Percentiles rank a stretch among this genome's conserved stretches.
phyloP scores from a whole-genome alignment of 2,797 vertebrate species.

The Falco biarmicus region DNA sequence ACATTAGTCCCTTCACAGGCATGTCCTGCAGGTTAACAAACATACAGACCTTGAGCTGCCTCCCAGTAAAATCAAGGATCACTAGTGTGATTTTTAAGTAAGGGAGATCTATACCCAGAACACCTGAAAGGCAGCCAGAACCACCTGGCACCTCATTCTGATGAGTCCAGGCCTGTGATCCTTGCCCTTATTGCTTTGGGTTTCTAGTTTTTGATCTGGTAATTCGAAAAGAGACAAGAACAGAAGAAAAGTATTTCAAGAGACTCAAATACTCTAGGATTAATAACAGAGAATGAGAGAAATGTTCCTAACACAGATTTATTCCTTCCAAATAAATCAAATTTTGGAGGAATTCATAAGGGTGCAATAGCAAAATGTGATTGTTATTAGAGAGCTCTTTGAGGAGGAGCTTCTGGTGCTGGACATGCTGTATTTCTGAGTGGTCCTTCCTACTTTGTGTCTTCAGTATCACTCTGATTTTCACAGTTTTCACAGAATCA shows the following conservation, averaged over 20 bases:
- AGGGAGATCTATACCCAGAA: background rate
- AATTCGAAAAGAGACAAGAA: background rate
- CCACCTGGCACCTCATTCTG: background rate
- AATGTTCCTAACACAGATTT: background rate
- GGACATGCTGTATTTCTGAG: background rate
- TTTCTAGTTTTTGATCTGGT: background rate
- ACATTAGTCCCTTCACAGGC: accelerated
- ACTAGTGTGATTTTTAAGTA: background rate
- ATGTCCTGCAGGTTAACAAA: background rate
- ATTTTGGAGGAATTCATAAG: background rate
- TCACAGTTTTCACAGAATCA: background rate
- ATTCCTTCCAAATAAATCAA: background rate
- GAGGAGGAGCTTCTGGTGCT: background rate
- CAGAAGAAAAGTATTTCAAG: background rate
- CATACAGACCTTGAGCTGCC: background rate
- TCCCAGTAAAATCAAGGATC: background rate
- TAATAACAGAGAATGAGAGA: background rate
- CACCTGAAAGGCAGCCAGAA: background rate
- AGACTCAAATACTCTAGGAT: background rate
- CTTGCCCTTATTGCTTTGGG: background rate
- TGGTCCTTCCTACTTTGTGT: background rate
- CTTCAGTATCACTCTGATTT: background rate
- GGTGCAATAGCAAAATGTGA: background rate
- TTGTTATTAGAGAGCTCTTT: background rate
- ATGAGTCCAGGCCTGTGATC: background rate